phyloP scores from a whole-genome alignment of 2,113 vertebrate species.

The Sprattus sprattus region DNA sequence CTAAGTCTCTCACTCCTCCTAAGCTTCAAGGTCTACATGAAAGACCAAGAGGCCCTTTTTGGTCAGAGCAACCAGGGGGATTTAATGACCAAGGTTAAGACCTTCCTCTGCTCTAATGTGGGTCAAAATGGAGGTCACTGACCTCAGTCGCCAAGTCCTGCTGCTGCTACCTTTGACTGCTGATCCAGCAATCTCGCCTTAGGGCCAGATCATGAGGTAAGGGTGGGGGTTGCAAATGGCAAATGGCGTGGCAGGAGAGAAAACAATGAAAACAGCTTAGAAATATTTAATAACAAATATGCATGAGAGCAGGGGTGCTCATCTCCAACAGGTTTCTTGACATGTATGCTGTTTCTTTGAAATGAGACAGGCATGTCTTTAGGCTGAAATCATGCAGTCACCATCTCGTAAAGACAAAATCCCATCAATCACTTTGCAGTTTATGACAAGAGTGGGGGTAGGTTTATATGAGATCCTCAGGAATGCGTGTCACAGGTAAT shows the following conservation, averaged over 20 bases:
- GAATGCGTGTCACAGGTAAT: conserved; percentile 2
- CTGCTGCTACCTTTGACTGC: not conserved
- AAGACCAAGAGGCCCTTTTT: not conserved
- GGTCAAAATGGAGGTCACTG: not conserved
- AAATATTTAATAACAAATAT: not conserved
- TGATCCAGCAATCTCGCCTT: conserved; percentile 1
- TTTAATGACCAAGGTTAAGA: not conserved
- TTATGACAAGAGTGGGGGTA: not conserved
- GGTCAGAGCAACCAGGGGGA: not conserved
- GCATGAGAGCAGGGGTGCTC: not conserved
- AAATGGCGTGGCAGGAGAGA: not conserved
- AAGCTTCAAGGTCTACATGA: not conserved
- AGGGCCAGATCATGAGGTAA: not conserved
- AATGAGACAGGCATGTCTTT: conserved; percentile 7
- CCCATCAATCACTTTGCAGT: conserved; percentile 1
- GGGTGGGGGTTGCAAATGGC: not conserved
- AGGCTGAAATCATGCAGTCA: not conserved
- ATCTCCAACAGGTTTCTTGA: not conserved
- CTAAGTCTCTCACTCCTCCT: not conserved
- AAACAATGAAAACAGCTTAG: not conserved
- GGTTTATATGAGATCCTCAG: conserved; percentile 12
- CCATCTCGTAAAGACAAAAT: not conserved
- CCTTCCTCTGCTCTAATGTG: not conserved
- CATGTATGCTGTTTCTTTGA: not conserved
- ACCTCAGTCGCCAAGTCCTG: not conserved